Conservation (phyloP, 2,797 vertebrate genomes). For the Tinamus major region DNA sequence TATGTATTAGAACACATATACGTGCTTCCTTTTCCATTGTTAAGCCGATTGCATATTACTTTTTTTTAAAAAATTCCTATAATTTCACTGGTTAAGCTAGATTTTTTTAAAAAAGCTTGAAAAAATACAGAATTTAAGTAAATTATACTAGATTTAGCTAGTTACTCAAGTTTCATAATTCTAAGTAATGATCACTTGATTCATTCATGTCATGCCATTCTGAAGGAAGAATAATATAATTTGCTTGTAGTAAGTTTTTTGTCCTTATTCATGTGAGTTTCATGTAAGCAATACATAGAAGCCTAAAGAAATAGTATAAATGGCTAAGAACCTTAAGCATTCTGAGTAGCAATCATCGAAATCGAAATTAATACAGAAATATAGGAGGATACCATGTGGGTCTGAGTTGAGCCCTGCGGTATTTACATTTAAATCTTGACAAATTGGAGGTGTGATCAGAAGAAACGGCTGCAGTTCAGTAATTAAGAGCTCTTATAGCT, state of each 20-base stretch:
- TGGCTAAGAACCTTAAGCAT: background rate
- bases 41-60: background rate
- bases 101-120: background rate
- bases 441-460: background rate
- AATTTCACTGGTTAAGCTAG: background rate
- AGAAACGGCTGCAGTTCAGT: background rate
- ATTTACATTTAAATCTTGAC: background rate
- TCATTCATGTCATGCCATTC: background rate
- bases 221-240: background rate
- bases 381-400: background rate
- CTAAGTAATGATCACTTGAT: background rate
- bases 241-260: background rate
- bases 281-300: background rate
- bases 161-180: background rate
- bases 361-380: no score
- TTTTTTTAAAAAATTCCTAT: background rate
- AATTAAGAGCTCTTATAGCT: background rate
- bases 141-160: background rate
- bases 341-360: background rate
- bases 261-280: background rate
- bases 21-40: background rate
- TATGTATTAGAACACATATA: background rate
- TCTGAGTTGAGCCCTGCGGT: background rate
- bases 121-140: background rate
- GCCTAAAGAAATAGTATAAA: background rate